These are phyloP conservation scores for Ptyas mucosa DNA, from an alignment of 2,113 vertebrate species.

Conservation along the genomic window DNA sequence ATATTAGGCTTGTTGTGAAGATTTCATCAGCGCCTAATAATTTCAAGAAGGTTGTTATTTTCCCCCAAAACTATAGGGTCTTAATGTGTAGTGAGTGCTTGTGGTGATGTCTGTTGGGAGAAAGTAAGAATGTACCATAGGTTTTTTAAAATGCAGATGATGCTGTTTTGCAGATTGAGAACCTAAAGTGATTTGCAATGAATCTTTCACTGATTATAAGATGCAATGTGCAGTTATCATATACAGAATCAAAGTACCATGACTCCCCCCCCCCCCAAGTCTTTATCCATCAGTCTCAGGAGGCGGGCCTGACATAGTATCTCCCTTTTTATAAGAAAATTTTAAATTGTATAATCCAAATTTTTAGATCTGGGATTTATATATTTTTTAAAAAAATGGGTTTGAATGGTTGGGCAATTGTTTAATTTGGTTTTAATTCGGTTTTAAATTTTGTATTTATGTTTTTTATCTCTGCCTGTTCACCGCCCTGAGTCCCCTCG, in stretches of 20 bases:
- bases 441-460: too few relatives aligned
- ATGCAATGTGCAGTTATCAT: background rate
- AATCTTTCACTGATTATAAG: background rate
- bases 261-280: background rate
- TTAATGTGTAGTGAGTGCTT: background rate
- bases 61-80: background rate
- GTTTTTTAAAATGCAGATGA: background rate
- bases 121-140: background rate
- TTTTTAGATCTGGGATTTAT: too few relatives aligned
- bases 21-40: background rate
- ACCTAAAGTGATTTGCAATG: background rate
- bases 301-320: background rate
- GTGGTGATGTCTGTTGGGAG: background rate
- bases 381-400: too few relatives aligned
- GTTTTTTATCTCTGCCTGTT: too few relatives aligned
- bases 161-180: background rate
- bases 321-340: too few relatives aligned
- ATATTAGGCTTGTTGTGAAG: background rate
- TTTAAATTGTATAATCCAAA: too few relatives aligned
- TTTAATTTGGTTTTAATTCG: too few relatives aligned
- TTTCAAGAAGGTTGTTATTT: background rate
- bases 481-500: too few relatives aligned
- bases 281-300: background rate
- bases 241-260: background rate
- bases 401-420: too few relatives aligned